Evolutionary conservation across 2,113 vertebrate species (phyloP).

Genomic region (Callithrix jacchus): DNA sequence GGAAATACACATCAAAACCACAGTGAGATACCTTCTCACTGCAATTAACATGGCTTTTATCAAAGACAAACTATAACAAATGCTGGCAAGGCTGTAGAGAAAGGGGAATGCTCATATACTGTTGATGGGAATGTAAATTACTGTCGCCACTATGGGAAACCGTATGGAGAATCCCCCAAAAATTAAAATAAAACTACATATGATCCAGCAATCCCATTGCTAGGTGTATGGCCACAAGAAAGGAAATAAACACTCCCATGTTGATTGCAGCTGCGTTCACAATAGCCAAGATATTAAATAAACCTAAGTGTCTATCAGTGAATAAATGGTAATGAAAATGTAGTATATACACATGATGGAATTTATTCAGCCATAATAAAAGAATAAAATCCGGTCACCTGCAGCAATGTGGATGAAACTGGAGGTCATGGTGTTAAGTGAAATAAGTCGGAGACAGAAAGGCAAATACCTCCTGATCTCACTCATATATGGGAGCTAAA

Average conservation of each 20-base stretch:
- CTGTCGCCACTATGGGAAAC: neutral
- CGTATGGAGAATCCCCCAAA: neutral
- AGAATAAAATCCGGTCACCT: neutral
- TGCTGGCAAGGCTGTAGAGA: neutral
- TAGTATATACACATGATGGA: neutral
- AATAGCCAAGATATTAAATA: neutral
- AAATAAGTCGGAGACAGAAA: neutral
- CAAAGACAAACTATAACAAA: neutral
- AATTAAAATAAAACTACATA: neutral
- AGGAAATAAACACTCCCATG: neutral
- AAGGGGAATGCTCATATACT: neutral
- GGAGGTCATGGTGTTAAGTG: neutral
- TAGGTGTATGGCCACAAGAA: neutral
- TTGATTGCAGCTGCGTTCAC: neutral
- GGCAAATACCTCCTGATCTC: neutral
- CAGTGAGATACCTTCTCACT: neutral
- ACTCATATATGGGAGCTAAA: neutral
- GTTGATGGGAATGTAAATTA: neutral
- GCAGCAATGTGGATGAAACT: neutral
- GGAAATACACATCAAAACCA: neutral
- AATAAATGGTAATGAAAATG: neutral
- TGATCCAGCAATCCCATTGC: neutral
- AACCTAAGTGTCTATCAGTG: neutral
- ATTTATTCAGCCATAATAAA: neutral
- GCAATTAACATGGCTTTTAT: neutral